phyloP scores from a whole-genome alignment of 2,888 invertebrate genomes.

The Caenorhabditis wallacei region DNA sequence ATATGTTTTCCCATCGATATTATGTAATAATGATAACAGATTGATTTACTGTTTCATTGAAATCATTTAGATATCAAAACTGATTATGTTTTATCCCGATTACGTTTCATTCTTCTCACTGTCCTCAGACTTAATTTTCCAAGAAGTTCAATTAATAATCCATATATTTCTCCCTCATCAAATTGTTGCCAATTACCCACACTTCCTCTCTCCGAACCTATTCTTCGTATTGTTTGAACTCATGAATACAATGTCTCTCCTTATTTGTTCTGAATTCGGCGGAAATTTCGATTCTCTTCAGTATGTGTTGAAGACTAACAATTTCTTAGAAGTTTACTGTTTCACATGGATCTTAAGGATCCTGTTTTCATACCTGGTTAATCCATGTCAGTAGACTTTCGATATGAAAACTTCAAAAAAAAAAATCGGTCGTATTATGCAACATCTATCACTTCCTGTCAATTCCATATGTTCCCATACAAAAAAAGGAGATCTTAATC shows the following conservation, averaged over 20 bases:
- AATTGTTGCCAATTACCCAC: conserved; percentile 59
- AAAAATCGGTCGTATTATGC: too few relatives aligned
- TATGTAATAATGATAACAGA: conserved; percentile 32
- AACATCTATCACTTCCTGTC: conserved; percentile 14
- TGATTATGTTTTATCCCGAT: not conserved
- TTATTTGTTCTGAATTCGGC: conserved; percentile 15
- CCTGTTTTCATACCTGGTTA: too few relatives aligned
- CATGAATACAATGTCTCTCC: conserved; percentile 6
- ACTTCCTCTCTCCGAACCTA: conserved; percentile 22
- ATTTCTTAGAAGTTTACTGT: not conserved
- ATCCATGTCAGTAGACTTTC: too few relatives aligned
- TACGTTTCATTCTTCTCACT: too few relatives aligned
- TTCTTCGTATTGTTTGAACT: conserved; percentile 55
- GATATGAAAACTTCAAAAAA: too few relatives aligned
- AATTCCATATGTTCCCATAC: conserved; percentile 30
- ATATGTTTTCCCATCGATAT: conserved; percentile 12
- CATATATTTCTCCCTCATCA: too few relatives aligned
- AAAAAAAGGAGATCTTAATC: conserved; percentile 1
- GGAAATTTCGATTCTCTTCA: conserved; percentile 9
- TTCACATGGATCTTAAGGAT: not conserved
- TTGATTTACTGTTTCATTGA: conserved; percentile 18
- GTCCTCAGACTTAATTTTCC: too few relatives aligned
- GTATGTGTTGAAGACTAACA: not conserved
- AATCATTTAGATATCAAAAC: not conserved
- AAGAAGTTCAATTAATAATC: too few relatives aligned